These are phyloP conservation scores for Papilio glaucus DNA, from an alignment of 1,140 invertebrate species.

Conservation along the genomic window DNA sequence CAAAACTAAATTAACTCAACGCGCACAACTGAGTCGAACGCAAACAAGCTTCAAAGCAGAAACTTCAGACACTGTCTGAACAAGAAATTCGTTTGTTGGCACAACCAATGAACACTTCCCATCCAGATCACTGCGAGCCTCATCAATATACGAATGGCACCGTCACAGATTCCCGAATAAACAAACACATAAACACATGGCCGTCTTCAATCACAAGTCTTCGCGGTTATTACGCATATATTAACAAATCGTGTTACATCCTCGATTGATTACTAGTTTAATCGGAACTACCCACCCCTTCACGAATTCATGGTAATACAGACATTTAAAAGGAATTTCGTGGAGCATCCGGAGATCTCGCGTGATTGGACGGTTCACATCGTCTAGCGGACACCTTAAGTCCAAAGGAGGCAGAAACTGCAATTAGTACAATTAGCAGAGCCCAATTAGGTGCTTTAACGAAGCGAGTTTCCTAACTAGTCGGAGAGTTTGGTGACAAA, in stretches of 20 bases:
- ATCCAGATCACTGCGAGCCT: constrained; percentile 37
- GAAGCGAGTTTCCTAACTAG: constrained; percentile 72
- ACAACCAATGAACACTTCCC: constrained; percentile 63
- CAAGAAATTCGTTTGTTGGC: constrained; percentile 68
- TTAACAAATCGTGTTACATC: constrained; percentile 42
- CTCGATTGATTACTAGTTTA: constrained; percentile 38
- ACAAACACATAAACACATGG: constrained; percentile 40
- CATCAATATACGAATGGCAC: constrained; percentile 32
- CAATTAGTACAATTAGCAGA: constrained; percentile 77
- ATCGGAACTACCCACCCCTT: constrained; percentile 26
- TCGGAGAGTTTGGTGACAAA: constrained; percentile 68
- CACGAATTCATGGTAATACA: neutral
- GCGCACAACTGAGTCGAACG: constrained; percentile 48
- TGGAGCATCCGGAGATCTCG: constrained; percentile 39
- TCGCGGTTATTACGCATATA: constrained; percentile 40
- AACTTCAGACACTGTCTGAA: constrained; percentile 54
- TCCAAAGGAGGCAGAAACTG: constrained; percentile 67
- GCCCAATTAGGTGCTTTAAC: constrained; percentile 78
- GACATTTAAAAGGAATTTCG: constrained; percentile 32
- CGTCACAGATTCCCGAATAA: constrained; percentile 29
- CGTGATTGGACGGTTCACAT: constrained; percentile 40
- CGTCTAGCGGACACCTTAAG: constrained; percentile 69
- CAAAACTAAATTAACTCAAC: constrained; percentile 56
- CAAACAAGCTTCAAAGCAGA: constrained; percentile 66
- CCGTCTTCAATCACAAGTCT: constrained; percentile 40